Conservation (phyloP, 2,888 invertebrate genomes). For the Papilio protenor region DNA sequence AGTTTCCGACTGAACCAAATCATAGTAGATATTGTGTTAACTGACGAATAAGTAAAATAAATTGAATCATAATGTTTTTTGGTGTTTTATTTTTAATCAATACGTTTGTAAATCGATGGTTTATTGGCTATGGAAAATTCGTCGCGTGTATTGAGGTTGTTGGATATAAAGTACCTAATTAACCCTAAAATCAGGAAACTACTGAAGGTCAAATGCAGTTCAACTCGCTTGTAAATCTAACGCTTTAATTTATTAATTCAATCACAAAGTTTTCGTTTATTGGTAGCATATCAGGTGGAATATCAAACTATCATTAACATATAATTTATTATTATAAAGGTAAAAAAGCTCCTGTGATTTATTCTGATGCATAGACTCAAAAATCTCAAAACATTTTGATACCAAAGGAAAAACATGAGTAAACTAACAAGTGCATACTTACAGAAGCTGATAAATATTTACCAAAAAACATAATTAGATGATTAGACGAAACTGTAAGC, state of each 20-base stretch:
- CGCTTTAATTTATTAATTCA: not conserved
- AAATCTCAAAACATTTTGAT: not conserved
- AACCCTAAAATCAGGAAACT: slow-evolving; percentile 1
- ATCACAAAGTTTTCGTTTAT: not conserved
- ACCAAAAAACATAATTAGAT: too few relatives aligned
- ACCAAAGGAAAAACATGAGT: too few relatives aligned
- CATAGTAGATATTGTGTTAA: slow-evolving; percentile 73
- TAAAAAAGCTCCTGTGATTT: not conserved
- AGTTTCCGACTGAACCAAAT: slow-evolving; percentile 84
- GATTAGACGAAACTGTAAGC: not conserved
- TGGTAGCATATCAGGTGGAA: not conserved
- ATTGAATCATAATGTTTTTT: slow-evolving; percentile 60
- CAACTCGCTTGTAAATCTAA: not conserved
- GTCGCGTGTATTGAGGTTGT: slow-evolving; percentile 3
- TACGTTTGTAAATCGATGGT: not conserved
- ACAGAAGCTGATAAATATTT: too few relatives aligned
- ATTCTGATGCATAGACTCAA: not conserved
- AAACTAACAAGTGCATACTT: not conserved
- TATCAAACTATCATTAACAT: not conserved
- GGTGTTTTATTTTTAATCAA: slow-evolving; percentile 47
- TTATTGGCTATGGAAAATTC: not conserved
- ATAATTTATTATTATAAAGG: not conserved
- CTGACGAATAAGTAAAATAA: slow-evolving; percentile 74
- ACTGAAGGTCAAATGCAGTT: not conserved
- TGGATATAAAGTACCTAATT: slow-evolving; percentile 21